Percentiles rank a stretch among this genome's conserved stretches.
phyloP scores from a whole-genome alignment of 2,113 vertebrate genomes.

The Corydoras sp. region DNA sequence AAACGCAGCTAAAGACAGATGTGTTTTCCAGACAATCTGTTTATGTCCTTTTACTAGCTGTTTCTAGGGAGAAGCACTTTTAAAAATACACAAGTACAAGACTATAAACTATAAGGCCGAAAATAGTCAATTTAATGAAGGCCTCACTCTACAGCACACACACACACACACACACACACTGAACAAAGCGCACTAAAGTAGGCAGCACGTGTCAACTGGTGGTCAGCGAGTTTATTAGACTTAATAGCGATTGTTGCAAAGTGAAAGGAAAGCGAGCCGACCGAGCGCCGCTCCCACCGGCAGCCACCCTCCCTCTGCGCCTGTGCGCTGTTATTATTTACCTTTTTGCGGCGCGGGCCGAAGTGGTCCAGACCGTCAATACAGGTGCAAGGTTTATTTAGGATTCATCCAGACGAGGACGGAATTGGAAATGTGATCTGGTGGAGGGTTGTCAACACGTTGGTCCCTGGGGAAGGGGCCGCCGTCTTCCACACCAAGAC shows the following conservation, averaged over 20 bases:
- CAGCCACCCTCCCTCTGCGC: not conserved
- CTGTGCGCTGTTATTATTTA: conserved; percentile 46
- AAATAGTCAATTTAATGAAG: conserved; percentile 56
- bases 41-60: conserved; percentile 59
- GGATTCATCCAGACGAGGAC: conserved; percentile 38
- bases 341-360: conserved; percentile 35
- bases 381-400: conserved; percentile 41
- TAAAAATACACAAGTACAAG: conserved; percentile 56
- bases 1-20: conserved; percentile 47
- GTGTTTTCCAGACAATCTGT: conserved; percentile 55
- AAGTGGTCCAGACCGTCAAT: conserved; percentile 49
- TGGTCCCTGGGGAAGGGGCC: conserved; percentile 35
- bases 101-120: conserved; percentile 49
- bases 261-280: not conserved
- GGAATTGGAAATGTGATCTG: conserved; percentile 46
- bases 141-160: conserved; percentile 46
- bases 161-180: conserved; percentile 45
- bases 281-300: not conserved
- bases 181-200: conserved; percentile 23
- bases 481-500: no score
- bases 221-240: conserved; percentile 32
- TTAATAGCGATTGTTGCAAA: conserved; percentile 36
- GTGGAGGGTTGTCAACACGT: conserved; percentile 41
- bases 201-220: conserved; percentile 32
- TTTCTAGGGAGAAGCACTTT: conserved; percentile 52